These are phyloP conservation scores for Glomeris marginata DNA, from an alignment of 2,888 invertebrate species.

Conservation along the genomic window DNA sequence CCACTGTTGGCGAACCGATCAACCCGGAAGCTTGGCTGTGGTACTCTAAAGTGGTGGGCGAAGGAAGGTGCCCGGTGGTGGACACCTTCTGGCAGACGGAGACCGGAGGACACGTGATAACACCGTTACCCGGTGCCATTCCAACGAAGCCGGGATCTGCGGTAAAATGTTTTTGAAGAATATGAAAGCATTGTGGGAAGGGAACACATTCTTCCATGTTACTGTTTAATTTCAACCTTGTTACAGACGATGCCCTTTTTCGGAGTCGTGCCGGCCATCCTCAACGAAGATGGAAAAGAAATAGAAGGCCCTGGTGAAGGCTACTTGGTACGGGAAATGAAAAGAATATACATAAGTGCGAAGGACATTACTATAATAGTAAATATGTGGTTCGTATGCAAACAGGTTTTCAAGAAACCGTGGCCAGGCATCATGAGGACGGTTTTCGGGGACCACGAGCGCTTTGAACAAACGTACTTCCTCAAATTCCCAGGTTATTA, in stretches of 20 bases:
- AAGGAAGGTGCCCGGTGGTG: constrained; percentile 54
- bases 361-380: constrained; percentile 5
- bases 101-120: constrained; percentile 94
- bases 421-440: constrained; percentile 93
- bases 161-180: no score
- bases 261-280: constrained; percentile 73
- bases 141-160: constrained; percentile 98
- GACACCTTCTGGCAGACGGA: constrained; percentile 99
- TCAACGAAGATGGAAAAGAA: constrained; percentile 74
- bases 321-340: constrained; percentile 48
- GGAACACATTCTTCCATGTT: no score
- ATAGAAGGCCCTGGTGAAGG: constrained; percentile 84
- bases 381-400: constrained; percentile 2
- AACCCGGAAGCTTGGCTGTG: constrained; percentile 97
- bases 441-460: constrained; percentile 33
- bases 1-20: constrained; percentile 97
- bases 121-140: constrained; percentile 88
- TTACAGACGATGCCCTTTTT: constrained; percentile 68
- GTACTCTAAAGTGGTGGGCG: constrained; percentile 52
- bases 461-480: constrained; percentile 40
- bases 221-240: no score
- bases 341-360: not conserved
- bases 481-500: constrained; percentile 40
- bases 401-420: constrained; percentile 62
- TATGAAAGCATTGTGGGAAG: no score